phyloP scores from a whole-genome alignment of 2,113 vertebrate genomes.

The Bubalus kerabau region DNA sequence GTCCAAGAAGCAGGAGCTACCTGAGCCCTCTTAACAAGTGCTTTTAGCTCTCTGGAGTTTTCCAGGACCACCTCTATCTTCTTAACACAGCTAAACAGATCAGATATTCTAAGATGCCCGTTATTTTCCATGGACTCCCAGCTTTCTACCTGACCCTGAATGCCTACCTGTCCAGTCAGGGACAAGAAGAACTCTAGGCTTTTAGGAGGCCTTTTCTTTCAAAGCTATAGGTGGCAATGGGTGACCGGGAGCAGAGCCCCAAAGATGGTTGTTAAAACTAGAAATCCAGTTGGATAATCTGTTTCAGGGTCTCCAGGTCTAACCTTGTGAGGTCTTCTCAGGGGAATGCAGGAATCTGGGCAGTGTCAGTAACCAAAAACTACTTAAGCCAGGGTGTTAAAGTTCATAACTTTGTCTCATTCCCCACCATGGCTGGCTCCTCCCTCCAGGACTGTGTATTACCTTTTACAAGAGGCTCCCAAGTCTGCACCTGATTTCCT shows the following conservation, averaged over 20 bases:
- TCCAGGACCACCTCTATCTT: not conserved
- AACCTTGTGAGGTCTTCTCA: not conserved
- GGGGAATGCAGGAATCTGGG: not conserved
- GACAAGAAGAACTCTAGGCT: not conserved
- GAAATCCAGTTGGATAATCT: not conserved
- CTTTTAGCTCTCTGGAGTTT: not conserved
- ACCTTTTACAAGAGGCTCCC: not conserved
- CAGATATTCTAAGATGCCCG: not conserved
- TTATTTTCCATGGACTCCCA: not conserved
- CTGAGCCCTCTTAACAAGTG: not conserved
- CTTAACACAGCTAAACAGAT: not conserved
- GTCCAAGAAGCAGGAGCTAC: not conserved
- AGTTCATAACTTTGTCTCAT: not conserved
- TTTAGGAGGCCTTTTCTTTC: not conserved
- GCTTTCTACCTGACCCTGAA: not conserved
- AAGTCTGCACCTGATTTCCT: not conserved
- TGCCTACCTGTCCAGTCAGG: not conserved
- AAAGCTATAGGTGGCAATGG: not conserved
- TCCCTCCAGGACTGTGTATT: not conserved
- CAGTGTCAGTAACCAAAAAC: not conserved
- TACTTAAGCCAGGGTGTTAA: not conserved
- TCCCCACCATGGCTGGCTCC: not conserved
- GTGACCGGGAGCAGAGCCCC: not conserved
- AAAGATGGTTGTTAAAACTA: not conserved
- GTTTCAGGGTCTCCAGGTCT: not conserved